Base-by-base conservation (phyloP, 2,113 vertebrate genomes). In the Hippocampus zosterae region DNA sequence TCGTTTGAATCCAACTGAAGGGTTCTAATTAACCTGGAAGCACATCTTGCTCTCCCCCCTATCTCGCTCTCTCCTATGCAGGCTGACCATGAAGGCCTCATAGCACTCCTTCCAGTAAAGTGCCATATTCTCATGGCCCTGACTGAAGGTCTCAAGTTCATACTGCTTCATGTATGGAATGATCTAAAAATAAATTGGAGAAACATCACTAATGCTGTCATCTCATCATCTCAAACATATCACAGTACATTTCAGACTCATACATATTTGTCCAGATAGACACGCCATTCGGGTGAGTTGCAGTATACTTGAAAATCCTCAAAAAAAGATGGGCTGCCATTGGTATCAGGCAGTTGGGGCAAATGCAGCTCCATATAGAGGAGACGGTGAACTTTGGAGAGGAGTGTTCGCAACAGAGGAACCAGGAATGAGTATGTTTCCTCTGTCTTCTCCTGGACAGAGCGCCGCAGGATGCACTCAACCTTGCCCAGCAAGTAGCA, bases 141-240 rank as follows among this genome's bases (percentile, higher is more conserved):
- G 92, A 78, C 93, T 95, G 90, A 99, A 98, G 21, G 90, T 96
- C 79, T 94, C 95, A 0, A 94, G 92, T 87, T 99, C 97, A 77
- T 98, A 98, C 46, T 98, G 95, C 87, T 98, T 98, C 97, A 98
- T 98, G 73, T 96, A 97, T 18, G 96, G 96, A 82, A 98, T 93
- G 80, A 99, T 99, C 97, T 99, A 83, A 44, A 53, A 27, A 66
- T 11, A 4, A 33, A 48, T 1, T 0, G 25, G 1, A 15, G 0
- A 21, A 48, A 70, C 15, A 44, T 50, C 27, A 52, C 19, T 21
- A 29, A 62, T n/a, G 13, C 0, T 2, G 0, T 2, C n/a, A 69
- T 69, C 12, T 5, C 3, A 64, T 6, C 21, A 53, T 9, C 8
- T 21, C 19, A 53, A 67, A 66, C 42, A 67, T 70, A 23, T 13